These are phyloP conservation scores for Plectus sambesii DNA, from an alignment of 1,140 invertebrate species.

Conservation along the genomic window DNA sequence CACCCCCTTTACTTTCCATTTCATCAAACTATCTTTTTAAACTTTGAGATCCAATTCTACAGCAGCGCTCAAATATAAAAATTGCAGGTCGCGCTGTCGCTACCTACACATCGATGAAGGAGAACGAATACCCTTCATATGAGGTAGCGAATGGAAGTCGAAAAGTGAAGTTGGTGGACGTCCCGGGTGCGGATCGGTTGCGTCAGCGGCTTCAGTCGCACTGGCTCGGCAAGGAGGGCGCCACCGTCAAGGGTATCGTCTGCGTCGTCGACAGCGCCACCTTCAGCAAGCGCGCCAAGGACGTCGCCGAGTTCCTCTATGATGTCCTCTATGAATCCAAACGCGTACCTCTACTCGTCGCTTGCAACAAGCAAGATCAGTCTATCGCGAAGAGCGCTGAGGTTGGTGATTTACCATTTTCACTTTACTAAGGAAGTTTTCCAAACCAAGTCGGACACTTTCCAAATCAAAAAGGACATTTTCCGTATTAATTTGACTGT, in stretches of 20 bases:
- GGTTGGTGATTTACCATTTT: no score
- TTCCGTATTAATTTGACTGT: no score
- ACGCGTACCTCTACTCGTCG: slow-evolving; percentile 23
- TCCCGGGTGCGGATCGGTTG: slow-evolving; percentile 27
- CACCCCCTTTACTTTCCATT: no score
- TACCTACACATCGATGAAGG: slow-evolving; percentile 25
- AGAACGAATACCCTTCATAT: slow-evolving; percentile 17
- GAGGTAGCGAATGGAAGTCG: slow-evolving; percentile 6
- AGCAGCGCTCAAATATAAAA: no score
- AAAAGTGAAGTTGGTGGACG: slow-evolving; percentile 23
- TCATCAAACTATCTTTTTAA: no score
- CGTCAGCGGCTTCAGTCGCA: slow-evolving; percentile 19
- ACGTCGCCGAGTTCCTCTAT: slow-evolving; percentile 33
- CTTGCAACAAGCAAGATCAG: slow-evolving; percentile 31
- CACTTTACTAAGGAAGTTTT: no score
- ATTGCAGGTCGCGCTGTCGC: slow-evolving; percentile 17
- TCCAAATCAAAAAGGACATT: no score
- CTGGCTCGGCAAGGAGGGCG: slow-evolving; percentile 22
- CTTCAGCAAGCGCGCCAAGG: slow-evolving; percentile 26
- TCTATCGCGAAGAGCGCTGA: slow-evolving; percentile 19
- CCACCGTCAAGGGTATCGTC: slow-evolving; percentile 18
- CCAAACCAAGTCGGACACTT: no score
- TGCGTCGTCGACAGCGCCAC: slow-evolving; percentile 31
- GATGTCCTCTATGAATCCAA: slow-evolving; percentile 26
- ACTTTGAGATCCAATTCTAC: no score